Percentiles rank a stretch among this genome's conserved stretches.
phyloP scores from a whole-genome alignment of 2,888 invertebrate genomes.

The Margaritifera margaritifera region DNA sequence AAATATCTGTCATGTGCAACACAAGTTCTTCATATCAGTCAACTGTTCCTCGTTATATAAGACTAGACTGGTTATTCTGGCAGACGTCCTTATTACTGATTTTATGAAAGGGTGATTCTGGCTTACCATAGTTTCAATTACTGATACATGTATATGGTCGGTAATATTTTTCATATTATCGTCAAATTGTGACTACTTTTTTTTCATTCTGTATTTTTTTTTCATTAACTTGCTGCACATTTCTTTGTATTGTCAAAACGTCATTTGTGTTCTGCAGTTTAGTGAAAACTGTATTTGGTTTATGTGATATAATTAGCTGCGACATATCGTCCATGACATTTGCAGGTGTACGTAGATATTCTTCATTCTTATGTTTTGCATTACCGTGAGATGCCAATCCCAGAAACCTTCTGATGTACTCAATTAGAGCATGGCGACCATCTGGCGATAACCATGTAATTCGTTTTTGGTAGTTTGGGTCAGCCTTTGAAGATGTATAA shows the following conservation, averaged over 20 bases:
- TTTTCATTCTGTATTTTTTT: background rate
- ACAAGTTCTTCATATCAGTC: constrained; percentile 7
- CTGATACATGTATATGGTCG: constrained; percentile 4
- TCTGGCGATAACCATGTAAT: too few relatives aligned
- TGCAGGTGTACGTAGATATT: constrained; percentile 16
- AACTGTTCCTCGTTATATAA: constrained; percentile 11
- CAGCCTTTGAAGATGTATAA: too few relatives aligned
- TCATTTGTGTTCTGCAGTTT: constrained; percentile 9
- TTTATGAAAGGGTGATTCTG: constrained; percentile 2
- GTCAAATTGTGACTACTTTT: background rate
- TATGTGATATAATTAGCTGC: constrained; percentile 5
- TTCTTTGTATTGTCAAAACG: constrained; percentile 4
- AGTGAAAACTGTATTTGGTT: constrained; percentile 9
- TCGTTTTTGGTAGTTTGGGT: too few relatives aligned
- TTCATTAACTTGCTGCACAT: background rate
- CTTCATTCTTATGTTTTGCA: background rate
- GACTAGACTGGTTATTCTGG: background rate
- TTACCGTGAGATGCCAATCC: constrained; percentile 20
- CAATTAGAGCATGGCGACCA: constrained; percentile 12
- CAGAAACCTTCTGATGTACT: constrained; percentile 22
- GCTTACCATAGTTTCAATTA: constrained; percentile 3
- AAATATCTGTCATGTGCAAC: constrained; percentile 7
- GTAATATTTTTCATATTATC: background rate
- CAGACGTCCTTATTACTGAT: background rate
- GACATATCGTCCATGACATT: constrained; percentile 11